Evolutionary conservation across 1,140 invertebrate genomes (phyloP).

Genomic region (Scaptomyza graminum): DNA sequence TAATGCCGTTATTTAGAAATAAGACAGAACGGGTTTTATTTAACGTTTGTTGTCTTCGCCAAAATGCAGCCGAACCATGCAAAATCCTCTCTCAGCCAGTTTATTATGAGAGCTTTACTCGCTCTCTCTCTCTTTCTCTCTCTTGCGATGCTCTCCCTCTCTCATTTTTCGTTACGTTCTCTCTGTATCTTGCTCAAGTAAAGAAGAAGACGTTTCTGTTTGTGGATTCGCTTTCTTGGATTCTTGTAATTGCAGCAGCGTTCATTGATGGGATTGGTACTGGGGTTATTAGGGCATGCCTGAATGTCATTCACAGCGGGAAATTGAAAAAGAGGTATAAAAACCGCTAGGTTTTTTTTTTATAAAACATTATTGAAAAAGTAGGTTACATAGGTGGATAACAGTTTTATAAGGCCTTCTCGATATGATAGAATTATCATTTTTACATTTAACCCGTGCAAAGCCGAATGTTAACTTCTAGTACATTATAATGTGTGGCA

Average conservation of each 20-base stretch:
- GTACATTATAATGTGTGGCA: slow-evolving; percentile 32
- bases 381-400: too few relatives aligned
- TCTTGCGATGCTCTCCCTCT: slow-evolving; percentile 16
- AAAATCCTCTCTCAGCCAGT: slow-evolving; percentile 19
- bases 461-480: background rate
- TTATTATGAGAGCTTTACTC: background rate
- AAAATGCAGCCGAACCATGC: slow-evolving; percentile 58
- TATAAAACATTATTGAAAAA: too few relatives aligned
- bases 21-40: slow-evolving; percentile 74
- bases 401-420: too few relatives aligned
- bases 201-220: slow-evolving; percentile 42
- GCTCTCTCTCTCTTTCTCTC: slow-evolving; percentile 1
- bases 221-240: slow-evolving; percentile 47
- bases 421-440: background rate
- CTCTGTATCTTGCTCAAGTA: slow-evolving; percentile 20
- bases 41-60: slow-evolving; percentile 60
- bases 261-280: slow-evolving; percentile 13
- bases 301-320: background rate
- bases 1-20: slow-evolving; percentile 81
- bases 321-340: background rate
- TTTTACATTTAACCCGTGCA: background rate
- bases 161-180: background rate
- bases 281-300: background rate
- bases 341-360: background rate
- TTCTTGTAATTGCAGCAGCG: slow-evolving; percentile 70